Base-by-base conservation (phyloP, 2,113 vertebrate species). In the Cricetomys ansorgei region DNA sequence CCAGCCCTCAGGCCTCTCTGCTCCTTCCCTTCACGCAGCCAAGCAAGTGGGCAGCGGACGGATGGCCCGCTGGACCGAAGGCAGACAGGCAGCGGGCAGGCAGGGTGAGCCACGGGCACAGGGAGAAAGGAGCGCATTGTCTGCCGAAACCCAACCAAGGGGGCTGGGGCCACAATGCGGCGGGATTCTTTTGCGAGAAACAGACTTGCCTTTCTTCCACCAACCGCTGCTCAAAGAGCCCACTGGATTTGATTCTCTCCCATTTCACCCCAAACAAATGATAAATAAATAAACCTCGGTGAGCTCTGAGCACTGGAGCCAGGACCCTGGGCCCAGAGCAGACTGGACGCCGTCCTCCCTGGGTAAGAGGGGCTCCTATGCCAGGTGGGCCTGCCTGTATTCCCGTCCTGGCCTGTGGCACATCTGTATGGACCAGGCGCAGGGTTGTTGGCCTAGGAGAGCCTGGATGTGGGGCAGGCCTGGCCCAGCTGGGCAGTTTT, bases 121-220 rank as follows among this genome's bases (percentile, higher is more conserved):
- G 76, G 85, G 95, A 97, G 95, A 97, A 98, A 98, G 97, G 87
- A 97, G 88, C 67, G 81, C 88, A 97, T 97, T 98, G 97, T 98
- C 89, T 96, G 89, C 69, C 0, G 31, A 96, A 97, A 97, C 91
- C 91, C 96, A 96, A 96, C 96, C 92, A 91, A 97, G 91, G 95
- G 83, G 92, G 65, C 92, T 95, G 69, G 67, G 92, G 97, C 92
- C 96, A 97, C 97, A 97, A 95, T 94, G 94, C 0, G 0, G 81
- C n/a, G 95, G 96, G 95, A 96, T 97, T 97, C 96, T 97, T 97
- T 95, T 0, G 0, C 88, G 70, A 97, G 81, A 96, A 97, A 98
- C 97, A 98, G 97, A 92, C 95, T 92, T 91, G 96, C 67, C 96
- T 98, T 98, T 97, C 97, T 98, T 95, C 91, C 37, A 88, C 94